Conservation (phyloP, 1,140 invertebrate species). For the Calosoma granatense region DNA sequence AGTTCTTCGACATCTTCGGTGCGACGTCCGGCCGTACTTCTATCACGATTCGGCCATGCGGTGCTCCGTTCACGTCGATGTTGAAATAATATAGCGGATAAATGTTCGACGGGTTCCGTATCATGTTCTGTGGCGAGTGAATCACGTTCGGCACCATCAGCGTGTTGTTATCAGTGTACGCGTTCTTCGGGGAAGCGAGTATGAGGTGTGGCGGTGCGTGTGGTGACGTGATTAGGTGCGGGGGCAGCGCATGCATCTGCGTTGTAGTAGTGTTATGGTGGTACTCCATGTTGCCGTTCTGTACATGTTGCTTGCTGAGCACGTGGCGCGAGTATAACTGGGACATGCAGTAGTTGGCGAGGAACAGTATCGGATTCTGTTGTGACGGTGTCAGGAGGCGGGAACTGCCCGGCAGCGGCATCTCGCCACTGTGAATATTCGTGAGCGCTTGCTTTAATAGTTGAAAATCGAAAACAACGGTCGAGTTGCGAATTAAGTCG, state of each 20-base stretch:
- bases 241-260: constrained; percentile 12
- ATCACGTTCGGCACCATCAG: constrained; percentile 30
- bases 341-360: constrained; percentile 63
- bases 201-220: constrained; percentile 32
- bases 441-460: constrained; percentile 52
- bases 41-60: constrained; percentile 65
- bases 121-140: constrained; percentile 37
- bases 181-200: constrained; percentile 31
- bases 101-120: constrained; percentile 39
- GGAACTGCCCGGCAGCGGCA: constrained; percentile 34
- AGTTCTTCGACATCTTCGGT: constrained; percentile 87
- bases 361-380: constrained; percentile 53
- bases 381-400: constrained; percentile 34
- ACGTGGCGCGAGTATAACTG: constrained; percentile 60
- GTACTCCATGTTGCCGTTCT: constrained; percentile 47
- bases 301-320: constrained; percentile 43
- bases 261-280: constrained; percentile 27
- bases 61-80: constrained; percentile 60
- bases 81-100: constrained; percentile 68
- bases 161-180: constrained; percentile 28
- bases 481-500: constrained; percentile 54
- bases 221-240: constrained; percentile 18
- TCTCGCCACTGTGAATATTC: constrained; percentile 43
- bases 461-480: constrained; percentile 52
- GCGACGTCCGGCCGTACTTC: constrained; percentile 76